A percentile compares a stretch with the other conserved stretches of the same genome.
These are phyloP conservation scores for Xenopus borealis DNA, from an alignment of 2,113 vertebrate genomes.

Conservation along the genomic window DNA sequence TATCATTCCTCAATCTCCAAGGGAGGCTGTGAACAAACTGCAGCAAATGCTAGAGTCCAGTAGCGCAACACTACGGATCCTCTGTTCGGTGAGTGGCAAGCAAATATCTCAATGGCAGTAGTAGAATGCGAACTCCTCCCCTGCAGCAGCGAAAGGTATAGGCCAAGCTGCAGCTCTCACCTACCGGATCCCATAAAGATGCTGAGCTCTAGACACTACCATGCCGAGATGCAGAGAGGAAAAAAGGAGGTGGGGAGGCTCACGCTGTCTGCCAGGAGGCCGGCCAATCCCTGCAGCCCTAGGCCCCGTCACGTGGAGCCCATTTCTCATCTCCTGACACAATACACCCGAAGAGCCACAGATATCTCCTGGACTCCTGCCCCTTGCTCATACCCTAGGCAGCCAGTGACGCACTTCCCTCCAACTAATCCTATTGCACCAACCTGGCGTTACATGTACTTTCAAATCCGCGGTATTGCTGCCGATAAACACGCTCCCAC, in stretches of 20 bases:
- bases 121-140: not conserved
- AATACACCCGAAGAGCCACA: conserved; percentile 62
- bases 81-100: not conserved
- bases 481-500: conserved; percentile 56
- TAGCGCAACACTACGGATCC: conserved; percentile 40
- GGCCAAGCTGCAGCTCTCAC: conserved; percentile 72
- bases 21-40: conserved; percentile 72
- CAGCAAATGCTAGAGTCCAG: conserved; percentile 55
- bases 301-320: conserved; percentile 81
- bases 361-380: not conserved
- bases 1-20: conserved; percentile 95
- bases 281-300: conserved; percentile 73
- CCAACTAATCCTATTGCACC: conserved; percentile 53
- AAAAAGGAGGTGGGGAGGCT: conserved; percentile 61
- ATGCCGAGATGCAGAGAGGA: conserved; percentile 70
- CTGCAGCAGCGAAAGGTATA: conserved; percentile 45
- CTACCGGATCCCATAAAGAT: conserved; percentile 71
- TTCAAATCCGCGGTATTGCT: not conserved
- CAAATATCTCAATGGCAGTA: not conserved
- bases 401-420: conserved; percentile 58
- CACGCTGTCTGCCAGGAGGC: conserved; percentile 63
- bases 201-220: conserved; percentile 24
- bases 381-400: conserved; percentile 49
- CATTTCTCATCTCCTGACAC: conserved; percentile 76
- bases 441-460: not conserved